Base-by-base conservation (phyloP, 2,113 vertebrate species). In the Pseudorectes ferrugineus region DNA sequence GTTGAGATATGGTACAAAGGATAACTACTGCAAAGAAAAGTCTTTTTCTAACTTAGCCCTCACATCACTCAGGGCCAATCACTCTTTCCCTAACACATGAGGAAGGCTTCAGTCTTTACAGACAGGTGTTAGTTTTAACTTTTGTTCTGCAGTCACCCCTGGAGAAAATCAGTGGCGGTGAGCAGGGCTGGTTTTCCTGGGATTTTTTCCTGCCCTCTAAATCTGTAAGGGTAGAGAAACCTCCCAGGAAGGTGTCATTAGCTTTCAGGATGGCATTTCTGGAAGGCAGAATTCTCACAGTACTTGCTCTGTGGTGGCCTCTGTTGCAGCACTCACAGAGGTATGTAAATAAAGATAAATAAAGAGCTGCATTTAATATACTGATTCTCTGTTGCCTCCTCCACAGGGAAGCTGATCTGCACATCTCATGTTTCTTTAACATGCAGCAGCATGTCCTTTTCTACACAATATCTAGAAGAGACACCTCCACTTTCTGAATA, bases 331-430 rank as follows among this genome's bases (percentile, higher is more conserved):
- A 48, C 19, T 28, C 24, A 7, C 16, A 59, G 8, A 38, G 63
- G 31, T 73, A 42, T 86, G 77, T 72, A 88, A 92, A 92, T 85
- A 94, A 11, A 78, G 52, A 83, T 63, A 85, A 92, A 93, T 82
- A 94, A 12, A 75, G 54, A 83, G 46, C 51, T 62, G 51, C 40
- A 66, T 83, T 70, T 77, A 65, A 89, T 51, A 28, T 1, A 55
- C 59, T 33, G 65, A 78, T 71, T 74, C 48, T 66, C 85, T 75
- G 70, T 10, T 81, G 72, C 35, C 54, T 80, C 24, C 81, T 74
- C 81, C 67, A 57, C n/a, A 23, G 81, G 61, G 74, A 94, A 71
- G 61, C 77, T 89, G 68, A 85, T 81, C 38, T 63, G 70, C 61
- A 89, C 63, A 35, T 22, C 81, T 89, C 65, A 66, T 31, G 57